Conservation (phyloP, 2,797 vertebrate species). For the Cirrhinus mrigala region DNA sequence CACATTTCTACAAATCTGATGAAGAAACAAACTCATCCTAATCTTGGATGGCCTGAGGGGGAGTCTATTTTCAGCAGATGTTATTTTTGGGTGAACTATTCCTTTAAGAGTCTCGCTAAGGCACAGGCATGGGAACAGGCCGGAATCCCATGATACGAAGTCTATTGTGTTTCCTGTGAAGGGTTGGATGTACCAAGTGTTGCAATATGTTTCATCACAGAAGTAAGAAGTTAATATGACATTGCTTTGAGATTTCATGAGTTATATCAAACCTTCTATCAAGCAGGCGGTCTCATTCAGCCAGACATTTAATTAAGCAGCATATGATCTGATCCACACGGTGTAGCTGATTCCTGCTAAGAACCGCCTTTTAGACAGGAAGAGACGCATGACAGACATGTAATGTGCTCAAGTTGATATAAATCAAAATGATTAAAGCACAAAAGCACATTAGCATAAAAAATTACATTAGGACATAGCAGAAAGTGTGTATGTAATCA, state of each 20-base stretch:
- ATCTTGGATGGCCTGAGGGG: background rate
- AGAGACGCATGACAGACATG: background rate
- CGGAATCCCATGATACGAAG: background rate
- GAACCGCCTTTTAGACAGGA: background rate
- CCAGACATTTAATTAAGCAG: background rate
- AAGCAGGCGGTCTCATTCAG: background rate
- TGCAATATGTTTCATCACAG: constrained; percentile 21
- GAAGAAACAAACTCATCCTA: background rate
- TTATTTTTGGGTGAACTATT: background rate
- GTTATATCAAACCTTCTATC: background rate
- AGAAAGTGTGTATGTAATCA: background rate
- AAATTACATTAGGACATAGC: background rate
- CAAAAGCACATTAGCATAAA: background rate
- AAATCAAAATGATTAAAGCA: background rate
- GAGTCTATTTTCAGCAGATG: background rate
- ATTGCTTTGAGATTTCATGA: background rate
- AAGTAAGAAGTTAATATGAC: background rate
- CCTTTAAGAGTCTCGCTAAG: background rate
- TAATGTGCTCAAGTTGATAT: background rate
- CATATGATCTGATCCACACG: background rate
- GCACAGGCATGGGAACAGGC: background rate
- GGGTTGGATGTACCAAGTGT: background rate
- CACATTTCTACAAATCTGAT: background rate
- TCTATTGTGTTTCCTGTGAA: background rate
- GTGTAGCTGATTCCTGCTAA: background rate